Base-by-base conservation (phyloP, 2,888 invertebrate genomes). In the Xestia rhomboidea region DNA sequence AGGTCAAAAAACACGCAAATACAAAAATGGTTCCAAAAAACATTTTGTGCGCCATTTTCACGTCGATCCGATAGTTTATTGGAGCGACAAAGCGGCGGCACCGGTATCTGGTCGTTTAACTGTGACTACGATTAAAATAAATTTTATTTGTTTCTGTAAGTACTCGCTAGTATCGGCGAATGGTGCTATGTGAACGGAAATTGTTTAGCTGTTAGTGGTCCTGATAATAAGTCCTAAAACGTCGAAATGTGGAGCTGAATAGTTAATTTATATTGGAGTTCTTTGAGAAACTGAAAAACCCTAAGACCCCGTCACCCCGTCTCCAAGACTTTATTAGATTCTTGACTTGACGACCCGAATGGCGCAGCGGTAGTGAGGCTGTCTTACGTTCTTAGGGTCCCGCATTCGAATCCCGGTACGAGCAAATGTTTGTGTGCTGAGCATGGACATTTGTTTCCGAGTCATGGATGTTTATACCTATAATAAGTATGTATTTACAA, bases 31-130 rank as follows among this genome's bases (percentile, higher is more conserved):
- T 62, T 38, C 66, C 72, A 68, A 89, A 85, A 80, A 89, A 83
- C 81, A 83, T 86, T 82, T 70, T 70, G 71, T 79, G 78, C 68
- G 74, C 75, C 90, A 91, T 92, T 88, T 88, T 87, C 49, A 82
- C 76, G 79, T 64, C 70, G 77, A 83, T 79, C 76, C 81, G 78
- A 81, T 87, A 82, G 90, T 87, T 87, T 83, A 87, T 85, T 88
- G 82, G 68, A 46, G 81, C 77, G 77, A 80, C 75, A 85, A 86
- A 83, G 73, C 84, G 77, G 83, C 83, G 73, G 74, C 74, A 21
- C 63, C 66, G 76, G 77, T 87, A 89, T 87, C 82, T 77, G 76
- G 68, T 75, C 86, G 82, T 73, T 76, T 72, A 63, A 73, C 73
- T 71, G 83, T 78, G 74, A 79, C 64, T 79, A 18, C 79, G 85